Base-by-base conservation (phyloP, 2,888 invertebrate species). In the Lasioglossum leucozonium region DNA sequence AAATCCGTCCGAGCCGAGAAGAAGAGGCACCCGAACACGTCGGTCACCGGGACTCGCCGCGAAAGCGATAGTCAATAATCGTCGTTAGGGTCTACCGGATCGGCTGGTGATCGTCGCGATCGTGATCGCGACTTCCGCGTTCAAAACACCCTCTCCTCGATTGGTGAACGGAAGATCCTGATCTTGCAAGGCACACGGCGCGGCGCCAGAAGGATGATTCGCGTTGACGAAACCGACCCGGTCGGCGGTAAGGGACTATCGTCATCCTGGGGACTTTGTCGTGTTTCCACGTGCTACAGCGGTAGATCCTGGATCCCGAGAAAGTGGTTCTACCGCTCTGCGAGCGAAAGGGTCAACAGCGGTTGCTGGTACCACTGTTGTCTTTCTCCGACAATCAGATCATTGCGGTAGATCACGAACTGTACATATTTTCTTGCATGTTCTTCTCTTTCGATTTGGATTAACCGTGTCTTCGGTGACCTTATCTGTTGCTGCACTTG, bases 161-260 rank as follows among this genome's bases (percentile, higher is more conserved):
- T 65, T 22, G 34, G 67, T 4, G 37, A 67, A 67, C 37, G 37
- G 37, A n/a, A 40, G 26, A 51, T 73, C 58, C 51, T 11, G 37
- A 55, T 44, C 37, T 58, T 67, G 22, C 34, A 34, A 18, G 55
- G 69, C 8, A 4, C 26, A 78, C 95, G 92, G 98, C 98, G 98
- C 95, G 92, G 98, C 98, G 98, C 40, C 69, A n/a, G 67, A 94
- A 96, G 95, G 92, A 98, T 98, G 98, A 98, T 98, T 95, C 97
- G 97, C 95, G 98, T 98, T 85, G 98, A 98, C 95, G 98, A 98
- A 95, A 97, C 97, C 91, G 98, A 98, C 95, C 98, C 98, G 89
- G 97, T 98, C 92, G 98, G 98, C 96, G 98, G 98, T 98, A 96
- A 97, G 97, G 71, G n/a, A 40, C n/a, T 40, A 67, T 67, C 67